Conservation (phyloP, 2,113 vertebrate species). For the Sphaerodactylus townsendi region DNA sequence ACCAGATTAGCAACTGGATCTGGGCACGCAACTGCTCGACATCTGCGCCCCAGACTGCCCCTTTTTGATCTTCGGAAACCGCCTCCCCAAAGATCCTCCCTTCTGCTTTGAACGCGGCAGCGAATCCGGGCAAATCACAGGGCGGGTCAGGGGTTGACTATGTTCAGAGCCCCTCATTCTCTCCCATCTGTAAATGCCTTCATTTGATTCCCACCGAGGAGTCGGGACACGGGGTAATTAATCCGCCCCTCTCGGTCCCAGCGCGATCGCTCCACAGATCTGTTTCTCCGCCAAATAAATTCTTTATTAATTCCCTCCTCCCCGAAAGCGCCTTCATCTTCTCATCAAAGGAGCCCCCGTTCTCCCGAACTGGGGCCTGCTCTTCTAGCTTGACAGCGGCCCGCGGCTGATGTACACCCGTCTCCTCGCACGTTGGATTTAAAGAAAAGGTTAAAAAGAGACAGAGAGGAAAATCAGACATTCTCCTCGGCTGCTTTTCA, state of each 20-base stretch:
- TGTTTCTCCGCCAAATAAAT: not conserved
- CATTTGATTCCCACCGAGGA: slow-evolving; percentile 7
- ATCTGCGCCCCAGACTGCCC: too few relatives aligned
- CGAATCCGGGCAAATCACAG: not conserved
- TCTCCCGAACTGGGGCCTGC: not conserved
- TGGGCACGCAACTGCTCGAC: too few relatives aligned
- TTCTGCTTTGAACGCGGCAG: not conserved
- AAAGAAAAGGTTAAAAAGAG: too few relatives aligned
- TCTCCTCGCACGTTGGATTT: not conserved
- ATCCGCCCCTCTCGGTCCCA: not conserved
- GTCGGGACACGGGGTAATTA: not conserved
- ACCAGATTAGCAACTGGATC: too few relatives aligned
- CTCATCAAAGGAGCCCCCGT: not conserved
- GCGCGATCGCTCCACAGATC: not conserved
- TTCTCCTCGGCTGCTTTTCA: not conserved
- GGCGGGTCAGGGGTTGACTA: not conserved
- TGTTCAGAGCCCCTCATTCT: not conserved
- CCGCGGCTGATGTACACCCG: not conserved
- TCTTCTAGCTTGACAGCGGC: not conserved
- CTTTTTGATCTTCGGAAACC: too few relatives aligned
- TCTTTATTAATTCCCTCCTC: not conserved
- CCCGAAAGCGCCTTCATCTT: not conserved
- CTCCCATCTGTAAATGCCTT: not conserved
- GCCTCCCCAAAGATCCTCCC: too few relatives aligned
- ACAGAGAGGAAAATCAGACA: not conserved